Evolutionary conservation across 2,797 vertebrate species (phyloP), one percentile per base, ranked within the genome.

Genomic region (Phataginus tricuspis): DNA sequence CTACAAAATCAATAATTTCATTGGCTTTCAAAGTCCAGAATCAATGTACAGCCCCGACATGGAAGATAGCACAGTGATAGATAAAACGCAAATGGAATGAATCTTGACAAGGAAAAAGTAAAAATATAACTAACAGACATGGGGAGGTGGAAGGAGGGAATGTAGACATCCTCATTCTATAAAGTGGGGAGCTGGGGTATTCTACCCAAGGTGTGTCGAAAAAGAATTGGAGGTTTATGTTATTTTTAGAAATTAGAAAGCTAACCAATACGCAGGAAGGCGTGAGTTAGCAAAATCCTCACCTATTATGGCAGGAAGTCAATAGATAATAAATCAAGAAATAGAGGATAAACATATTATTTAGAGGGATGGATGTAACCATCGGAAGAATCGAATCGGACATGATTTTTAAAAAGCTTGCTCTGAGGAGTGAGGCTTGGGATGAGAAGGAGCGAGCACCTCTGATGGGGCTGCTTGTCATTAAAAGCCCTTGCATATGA

Each of bases 291-390:
- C 90, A 82, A 90, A 90, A 82, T 61, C 63, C 95, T 90, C 74
- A 64, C 39, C 61, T 69, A 74, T 79, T 13, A 18, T 37, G 87
- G 53, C 94, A 96, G 90, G 34, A 95, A 97, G 90, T 90, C 77
- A 83, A 83, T 95, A 86, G 90, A 64, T 87, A 42, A 75, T 88
- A 95, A 96, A 86, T 95, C 61, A 93, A 94, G 88, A 94, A 86
- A 80, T 85, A 88, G 57, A 86, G 10, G 61, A 90, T 63, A 49
- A 92, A 83, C 69, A 66, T n/a, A 57, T 72, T 83, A 53, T 86
- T 71, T 87, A 82, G 80, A 82, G 68, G 29, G 64, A 45, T n/a
- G 75, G 51, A 27, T 64, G 13, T 75, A 92, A 83, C 49, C 14
- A 64, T 37, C 23, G n/a, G 42, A 71, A 82, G 68, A 85, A 78